These are phyloP conservation scores for Sinocyclocheilus anshuiensis DNA, from an alignment of 2,113 vertebrate genomes.

Conservation along the genomic window DNA sequence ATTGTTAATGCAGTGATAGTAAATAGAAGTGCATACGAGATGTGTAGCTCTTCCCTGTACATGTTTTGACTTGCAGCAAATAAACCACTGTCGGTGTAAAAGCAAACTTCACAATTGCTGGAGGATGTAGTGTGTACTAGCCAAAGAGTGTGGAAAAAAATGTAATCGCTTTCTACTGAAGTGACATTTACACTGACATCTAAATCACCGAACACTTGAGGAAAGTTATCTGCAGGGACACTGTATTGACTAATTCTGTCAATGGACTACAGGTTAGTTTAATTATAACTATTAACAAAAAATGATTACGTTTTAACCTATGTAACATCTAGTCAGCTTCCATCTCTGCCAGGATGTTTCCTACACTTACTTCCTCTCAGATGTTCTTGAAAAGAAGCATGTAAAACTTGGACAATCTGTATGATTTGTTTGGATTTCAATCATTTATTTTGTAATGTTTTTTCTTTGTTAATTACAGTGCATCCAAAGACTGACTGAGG, in stretches of 20 bases:
- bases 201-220: neutral
- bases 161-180: slow-evolving; percentile 15
- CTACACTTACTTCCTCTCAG: slow-evolving; percentile 6
- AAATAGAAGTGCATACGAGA: neutral
- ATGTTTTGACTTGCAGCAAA: neutral
- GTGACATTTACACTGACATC: slow-evolving; percentile 14
- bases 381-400: slow-evolving; percentile 36
- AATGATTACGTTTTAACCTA: neutral
- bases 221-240: slow-evolving; percentile 10
- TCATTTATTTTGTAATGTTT: slow-evolving; percentile 28
- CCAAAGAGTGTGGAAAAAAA: slow-evolving; percentile 42
- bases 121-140: slow-evolving; percentile 17
- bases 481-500: slow-evolving; percentile 35
- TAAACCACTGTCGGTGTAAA: neutral
- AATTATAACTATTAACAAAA: neutral
- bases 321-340: neutral
- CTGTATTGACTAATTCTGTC: neutral
- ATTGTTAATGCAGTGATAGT: neutral
- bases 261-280: neutral
- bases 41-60: neutral
- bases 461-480: slow-evolving; percentile 36
- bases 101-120: neutral
- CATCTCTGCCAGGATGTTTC: slow-evolving; percentile 16
- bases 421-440: slow-evolving; percentile 10
- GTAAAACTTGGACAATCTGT: slow-evolving; percentile 50